A percentile compares a stretch with the other conserved stretches of the same genome.
phyloP scores from a whole-genome alignment of 2,113 vertebrate species.

The Accipiter virgatus region DNA sequence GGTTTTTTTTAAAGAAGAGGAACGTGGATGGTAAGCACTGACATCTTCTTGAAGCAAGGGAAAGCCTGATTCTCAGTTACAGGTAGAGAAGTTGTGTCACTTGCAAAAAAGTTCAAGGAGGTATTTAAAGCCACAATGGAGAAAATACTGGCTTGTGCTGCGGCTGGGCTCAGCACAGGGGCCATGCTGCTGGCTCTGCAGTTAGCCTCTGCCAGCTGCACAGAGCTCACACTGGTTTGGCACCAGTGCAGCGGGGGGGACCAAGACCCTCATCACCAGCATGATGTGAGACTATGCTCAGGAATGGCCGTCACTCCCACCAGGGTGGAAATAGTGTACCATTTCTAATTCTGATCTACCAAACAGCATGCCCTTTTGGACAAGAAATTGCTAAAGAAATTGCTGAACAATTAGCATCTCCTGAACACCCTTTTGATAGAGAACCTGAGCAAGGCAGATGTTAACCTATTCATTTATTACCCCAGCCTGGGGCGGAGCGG shows the following conservation, averaged over 20 bases:
- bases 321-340: not conserved
- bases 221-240: not conserved
- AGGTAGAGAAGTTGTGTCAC: not conserved
- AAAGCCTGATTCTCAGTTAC: not conserved
- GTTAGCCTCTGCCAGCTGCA: not conserved
- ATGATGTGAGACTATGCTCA: not conserved
- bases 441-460: not conserved
- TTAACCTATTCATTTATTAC: not conserved
- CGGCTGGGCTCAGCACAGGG: not conserved
- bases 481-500: not conserved
- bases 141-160: not conserved
- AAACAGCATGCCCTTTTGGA: not conserved
- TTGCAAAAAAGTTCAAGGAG: not conserved
- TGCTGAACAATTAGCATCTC: not conserved
- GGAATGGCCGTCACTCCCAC: not conserved
- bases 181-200: not conserved
- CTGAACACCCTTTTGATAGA: not conserved
- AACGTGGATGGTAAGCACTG: not conserved
- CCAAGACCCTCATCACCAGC: accelerated
- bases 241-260: not conserved
- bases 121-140: not conserved
- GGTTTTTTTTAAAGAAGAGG: not conserved
- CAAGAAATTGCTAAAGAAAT: not conserved
- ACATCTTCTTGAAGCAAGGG: not conserved
- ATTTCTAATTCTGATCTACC: not conserved